These are phyloP conservation scores for Diabrotica undecimpunctata DNA, from an alignment of 1,140 invertebrate genomes.

Conservation along the genomic window DNA sequence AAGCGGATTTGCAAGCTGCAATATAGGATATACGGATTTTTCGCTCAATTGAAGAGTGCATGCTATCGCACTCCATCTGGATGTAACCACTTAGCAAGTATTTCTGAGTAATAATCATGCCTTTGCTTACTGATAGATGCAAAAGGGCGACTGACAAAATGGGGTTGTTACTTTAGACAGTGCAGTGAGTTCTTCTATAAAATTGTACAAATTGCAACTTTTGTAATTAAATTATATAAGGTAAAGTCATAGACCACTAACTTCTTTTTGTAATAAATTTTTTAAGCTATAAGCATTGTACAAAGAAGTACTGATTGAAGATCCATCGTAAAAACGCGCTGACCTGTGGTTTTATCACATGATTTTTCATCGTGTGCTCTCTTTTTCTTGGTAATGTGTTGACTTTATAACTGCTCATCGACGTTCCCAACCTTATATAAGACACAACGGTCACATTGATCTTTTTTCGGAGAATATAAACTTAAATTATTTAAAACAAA, in stretches of 20 bases:
- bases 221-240: no score
- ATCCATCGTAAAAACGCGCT: no score
- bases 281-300: no score
- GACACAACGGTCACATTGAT: constrained; percentile 23
- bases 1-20: constrained; percentile 6
- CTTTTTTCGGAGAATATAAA: constrained; percentile 24
- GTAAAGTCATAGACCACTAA: no score
- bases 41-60: constrained; percentile 37
- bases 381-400: constrained; percentile 19
- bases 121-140: constrained; percentile 14
- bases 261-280: no score
- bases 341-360: constrained; percentile 12
- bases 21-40: constrained; percentile 6
- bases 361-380: constrained; percentile 17
- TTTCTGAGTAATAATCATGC: constrained; percentile 27
- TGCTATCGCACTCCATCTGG: constrained; percentile 41
- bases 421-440: constrained; percentile 14
- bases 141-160: constrained; percentile 15
- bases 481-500: constrained; percentile 10
- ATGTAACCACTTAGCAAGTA: constrained; percentile 40
- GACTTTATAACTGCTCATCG: constrained; percentile 15
- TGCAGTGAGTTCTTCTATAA: no score
- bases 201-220: no score
- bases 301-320: no score
- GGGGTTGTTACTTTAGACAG: no score